Evolutionary conservation across 2,113 vertebrate genomes (phyloP).

Genomic region (Lutjanus erythropterus): DNA sequence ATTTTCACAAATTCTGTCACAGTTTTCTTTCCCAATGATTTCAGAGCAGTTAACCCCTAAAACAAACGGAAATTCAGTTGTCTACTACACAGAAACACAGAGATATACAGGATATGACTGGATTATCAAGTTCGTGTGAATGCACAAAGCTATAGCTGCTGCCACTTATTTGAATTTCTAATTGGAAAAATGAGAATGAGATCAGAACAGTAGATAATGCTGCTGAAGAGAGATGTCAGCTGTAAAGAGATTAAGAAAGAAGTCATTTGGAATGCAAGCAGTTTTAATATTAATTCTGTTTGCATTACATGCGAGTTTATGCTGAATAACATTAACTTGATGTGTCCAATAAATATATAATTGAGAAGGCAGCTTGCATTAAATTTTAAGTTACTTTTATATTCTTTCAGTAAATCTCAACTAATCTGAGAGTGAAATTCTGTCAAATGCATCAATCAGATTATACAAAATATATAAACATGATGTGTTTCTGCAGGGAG

Average conservation of each 20-base stretch:
- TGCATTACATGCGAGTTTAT: background rate
- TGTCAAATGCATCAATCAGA: background rate
- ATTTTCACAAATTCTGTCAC: conserved; percentile 79
- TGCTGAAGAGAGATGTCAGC: background rate
- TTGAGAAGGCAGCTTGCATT: background rate
- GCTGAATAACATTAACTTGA: conserved; percentile 29
- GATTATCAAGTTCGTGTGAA: background rate
- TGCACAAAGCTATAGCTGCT: background rate
- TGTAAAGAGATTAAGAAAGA: conserved; percentile 37
- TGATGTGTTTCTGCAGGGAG: background rate
- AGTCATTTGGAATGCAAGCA: conserved; percentile 54
- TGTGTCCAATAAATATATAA: conserved; percentile 30
- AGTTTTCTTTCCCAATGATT: conserved; percentile 82
- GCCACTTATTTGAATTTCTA: conserved; percentile 3
- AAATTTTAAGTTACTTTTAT: background rate
- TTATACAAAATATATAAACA: background rate
- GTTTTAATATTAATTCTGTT: conserved; percentile 50
- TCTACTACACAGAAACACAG: background rate
- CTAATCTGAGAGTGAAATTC: background rate
- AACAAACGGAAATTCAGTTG: conserved; percentile 44
- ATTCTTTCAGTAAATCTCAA: background rate
- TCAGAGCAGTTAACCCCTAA: conserved; percentile 89
- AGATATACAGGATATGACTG: background rate
- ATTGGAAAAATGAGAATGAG: background rate
- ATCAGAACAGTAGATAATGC: conserved; percentile 1